phyloP scores from a whole-genome alignment of 2,888 invertebrate genomes.

The Clusia tigrina region DNA sequence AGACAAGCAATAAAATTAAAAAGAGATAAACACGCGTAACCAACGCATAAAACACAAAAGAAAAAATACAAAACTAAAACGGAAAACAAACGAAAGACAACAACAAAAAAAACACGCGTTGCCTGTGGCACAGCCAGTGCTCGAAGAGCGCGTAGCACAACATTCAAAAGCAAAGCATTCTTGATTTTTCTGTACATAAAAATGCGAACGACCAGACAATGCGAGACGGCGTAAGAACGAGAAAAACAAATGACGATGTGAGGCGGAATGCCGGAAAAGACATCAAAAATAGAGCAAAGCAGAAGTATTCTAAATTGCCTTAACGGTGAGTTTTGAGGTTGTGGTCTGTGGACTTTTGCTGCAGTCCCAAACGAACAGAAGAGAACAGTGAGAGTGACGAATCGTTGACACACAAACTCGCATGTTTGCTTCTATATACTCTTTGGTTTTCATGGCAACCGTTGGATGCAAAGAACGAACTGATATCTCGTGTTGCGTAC shows the following conservation, averaged over 20 bases:
- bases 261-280: conserved; percentile 7
- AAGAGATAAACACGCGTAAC: not conserved
- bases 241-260: conserved; percentile 9
- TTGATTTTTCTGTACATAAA: conserved; percentile 5
- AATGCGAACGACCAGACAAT: not conserved
- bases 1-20: not conserved
- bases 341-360: no score
- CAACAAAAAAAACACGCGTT: not conserved
- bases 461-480: no score
- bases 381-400: no score
- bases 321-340: conserved; percentile 1
- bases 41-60: not conserved
- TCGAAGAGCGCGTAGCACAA: not conserved
- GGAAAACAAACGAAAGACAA: not conserved
- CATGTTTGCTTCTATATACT: no score
- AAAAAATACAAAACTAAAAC: not conserved
- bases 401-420: no score
- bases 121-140: not conserved
- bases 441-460: no score
- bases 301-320: conserved; percentile 3
- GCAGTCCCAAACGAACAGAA: no score
- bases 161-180: conserved; percentile 4
- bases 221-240: conserved; percentile 1
- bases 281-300: not conserved
- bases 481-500: no score